A percentile compares a stretch with the other conserved stretches of the same genome.
Conservation (phyloP, 1,140 invertebrate species). For the Bradynema listronoti region DNA sequence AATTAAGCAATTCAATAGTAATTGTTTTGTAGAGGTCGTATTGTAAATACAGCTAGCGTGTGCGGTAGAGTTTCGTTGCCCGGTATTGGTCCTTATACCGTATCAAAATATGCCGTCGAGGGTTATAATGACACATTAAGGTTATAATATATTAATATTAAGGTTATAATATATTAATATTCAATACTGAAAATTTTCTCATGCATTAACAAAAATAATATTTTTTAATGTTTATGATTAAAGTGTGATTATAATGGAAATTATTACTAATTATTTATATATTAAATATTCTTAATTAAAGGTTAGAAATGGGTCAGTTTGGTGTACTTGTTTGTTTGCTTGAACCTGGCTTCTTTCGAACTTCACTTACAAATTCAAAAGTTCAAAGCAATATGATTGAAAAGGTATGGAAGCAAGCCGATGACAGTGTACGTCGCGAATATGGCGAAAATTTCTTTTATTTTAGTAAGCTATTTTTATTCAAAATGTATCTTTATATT, state of each 20-base stretch:
- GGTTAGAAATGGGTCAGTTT: background rate
- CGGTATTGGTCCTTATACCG: constrained; percentile 31
- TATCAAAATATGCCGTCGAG: constrained; percentile 44
- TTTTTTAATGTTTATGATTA: too few species aligned
- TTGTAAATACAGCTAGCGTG: too few species aligned
- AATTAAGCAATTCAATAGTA: too few species aligned
- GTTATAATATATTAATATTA: too few species aligned
- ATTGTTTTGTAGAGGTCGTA: too few species aligned
- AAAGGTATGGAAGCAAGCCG: constrained; percentile 4
- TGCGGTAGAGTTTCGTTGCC: constrained; percentile 31
- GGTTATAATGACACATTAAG: constrained; percentile 9
- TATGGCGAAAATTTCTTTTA: constrained; percentile 4
- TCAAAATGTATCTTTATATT: background rate
- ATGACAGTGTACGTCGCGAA: background rate
- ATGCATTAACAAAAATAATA: too few species aligned
- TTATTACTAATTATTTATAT: too few species aligned
- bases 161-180: too few species aligned
- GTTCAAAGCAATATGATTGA: background rate
- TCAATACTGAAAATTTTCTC: too few species aligned
- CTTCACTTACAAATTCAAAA: background rate
- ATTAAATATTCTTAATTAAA: background rate
- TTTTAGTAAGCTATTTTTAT: constrained; percentile 1
- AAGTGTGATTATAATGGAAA: too few species aligned
- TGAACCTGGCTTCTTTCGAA: constrained; percentile 9
- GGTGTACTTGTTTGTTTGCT: constrained; percentile 5